phyloP scores from a whole-genome alignment of 2,113 vertebrate genomes.

The Corydoras maculifer region DNA sequence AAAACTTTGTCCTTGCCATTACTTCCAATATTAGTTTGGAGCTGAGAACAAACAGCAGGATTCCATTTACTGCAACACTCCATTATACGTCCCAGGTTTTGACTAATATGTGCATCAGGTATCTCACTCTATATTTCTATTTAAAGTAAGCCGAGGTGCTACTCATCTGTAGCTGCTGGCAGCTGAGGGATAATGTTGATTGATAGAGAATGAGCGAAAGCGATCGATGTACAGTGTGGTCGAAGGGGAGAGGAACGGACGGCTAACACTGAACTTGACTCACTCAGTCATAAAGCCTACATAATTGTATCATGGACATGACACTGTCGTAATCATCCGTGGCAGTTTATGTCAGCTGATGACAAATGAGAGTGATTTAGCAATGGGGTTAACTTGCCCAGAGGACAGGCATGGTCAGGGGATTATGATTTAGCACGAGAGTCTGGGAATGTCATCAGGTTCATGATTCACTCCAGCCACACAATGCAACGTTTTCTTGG shows the following conservation, averaged over 20 bases:
- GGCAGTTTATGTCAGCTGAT: slow-evolving; percentile 46
- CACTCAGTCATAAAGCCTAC: slow-evolving; percentile 48
- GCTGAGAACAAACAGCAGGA: no score
- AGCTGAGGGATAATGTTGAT: slow-evolving; percentile 42
- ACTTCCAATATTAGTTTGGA: no score
- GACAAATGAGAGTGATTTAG: slow-evolving; percentile 45
- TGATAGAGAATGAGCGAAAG: slow-evolving; percentile 37
- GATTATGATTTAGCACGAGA: slow-evolving; percentile 46
- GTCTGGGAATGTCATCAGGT: slow-evolving; percentile 28
- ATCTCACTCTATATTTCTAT: slow-evolving; percentile 29
- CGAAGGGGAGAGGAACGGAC: slow-evolving; percentile 32
- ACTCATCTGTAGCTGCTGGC: slow-evolving; percentile 32
- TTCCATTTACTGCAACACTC: no score
- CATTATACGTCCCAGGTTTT: background rate
- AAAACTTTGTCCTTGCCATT: no score
- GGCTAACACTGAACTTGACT: slow-evolving; percentile 49
- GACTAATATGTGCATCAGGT: background rate
- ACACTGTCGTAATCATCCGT: slow-evolving; percentile 45
- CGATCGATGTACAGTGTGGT: slow-evolving; percentile 26
- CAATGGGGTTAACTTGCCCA: slow-evolving; percentile 45
- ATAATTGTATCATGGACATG: slow-evolving; percentile 49
- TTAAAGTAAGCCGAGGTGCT: slow-evolving; percentile 16
- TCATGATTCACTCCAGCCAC: slow-evolving; percentile 36
- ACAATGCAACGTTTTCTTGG: slow-evolving; percentile 35
- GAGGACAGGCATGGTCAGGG: slow-evolving; percentile 45